Percentiles rank a stretch among this genome's conserved stretches.
Evolutionary conservation across 2,797 vertebrate species (phyloP).

Genomic region (Propithecus deckenii): DNA sequence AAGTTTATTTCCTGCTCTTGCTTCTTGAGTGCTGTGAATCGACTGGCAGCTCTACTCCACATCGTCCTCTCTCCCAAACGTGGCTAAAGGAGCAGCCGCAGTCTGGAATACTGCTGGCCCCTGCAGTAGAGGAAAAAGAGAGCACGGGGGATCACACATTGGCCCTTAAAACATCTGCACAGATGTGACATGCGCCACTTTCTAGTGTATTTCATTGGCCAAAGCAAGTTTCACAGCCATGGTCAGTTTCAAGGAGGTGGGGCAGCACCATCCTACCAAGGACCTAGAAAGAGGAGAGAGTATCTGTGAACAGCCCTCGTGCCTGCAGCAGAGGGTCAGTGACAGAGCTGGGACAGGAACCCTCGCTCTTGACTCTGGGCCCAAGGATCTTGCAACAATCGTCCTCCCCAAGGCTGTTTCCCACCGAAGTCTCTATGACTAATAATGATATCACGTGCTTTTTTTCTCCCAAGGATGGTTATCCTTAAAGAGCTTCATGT

Average conservation of each 20-base stretch:
- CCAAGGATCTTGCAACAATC: not conserved
- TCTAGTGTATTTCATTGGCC: not conserved
- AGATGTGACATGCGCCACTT: not conserved
- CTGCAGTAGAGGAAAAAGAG: not conserved
- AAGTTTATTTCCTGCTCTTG: not conserved
- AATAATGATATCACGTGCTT: not conserved
- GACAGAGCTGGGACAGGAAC: not conserved
- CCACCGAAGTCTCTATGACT: not conserved
- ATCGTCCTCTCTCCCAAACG: not conserved
- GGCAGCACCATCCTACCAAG: too few species aligned
- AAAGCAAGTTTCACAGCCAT: not conserved
- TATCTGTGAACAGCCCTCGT: not conserved
- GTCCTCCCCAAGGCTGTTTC: not conserved
- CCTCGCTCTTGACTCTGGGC: not conserved
- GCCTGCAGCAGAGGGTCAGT: not conserved
- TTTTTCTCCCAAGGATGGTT: not conserved
- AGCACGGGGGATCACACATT: not conserved
- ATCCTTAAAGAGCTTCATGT: not conserved
- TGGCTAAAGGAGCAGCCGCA: not conserved
- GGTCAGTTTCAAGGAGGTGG: not conserved
- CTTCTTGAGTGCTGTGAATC: not conserved
- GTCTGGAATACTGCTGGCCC: not conserved
- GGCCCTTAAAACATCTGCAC: not conserved
- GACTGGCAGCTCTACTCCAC: not conserved
- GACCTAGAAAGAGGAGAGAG: not conserved